These are phyloP conservation scores for Heteractis magnifica DNA, from an alignment of 92 coral and sea anemone genomes.

Conservation along the genomic window DNA sequence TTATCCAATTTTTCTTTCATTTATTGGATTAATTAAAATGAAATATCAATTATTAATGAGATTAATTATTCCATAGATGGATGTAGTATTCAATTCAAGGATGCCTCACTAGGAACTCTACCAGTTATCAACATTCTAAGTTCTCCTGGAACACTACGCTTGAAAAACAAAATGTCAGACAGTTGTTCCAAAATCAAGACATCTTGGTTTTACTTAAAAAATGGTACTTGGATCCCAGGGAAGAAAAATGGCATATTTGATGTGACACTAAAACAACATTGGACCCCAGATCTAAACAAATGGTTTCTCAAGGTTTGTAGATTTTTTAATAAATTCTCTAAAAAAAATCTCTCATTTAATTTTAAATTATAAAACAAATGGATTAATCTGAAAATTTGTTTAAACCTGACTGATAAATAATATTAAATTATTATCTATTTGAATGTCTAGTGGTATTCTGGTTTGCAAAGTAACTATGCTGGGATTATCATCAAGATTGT, in stretches of 20 bases:
- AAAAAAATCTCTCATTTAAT: neutral
- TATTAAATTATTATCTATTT: neutral
- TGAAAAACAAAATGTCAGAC: neutral
- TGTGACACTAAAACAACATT: neutral
- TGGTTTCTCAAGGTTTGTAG: neutral
- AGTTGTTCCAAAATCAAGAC: neutral
- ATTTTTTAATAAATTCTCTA: no score
- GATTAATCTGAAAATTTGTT: no score
- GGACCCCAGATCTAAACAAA: neutral
- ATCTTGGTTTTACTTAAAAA: constrained; percentile 6
- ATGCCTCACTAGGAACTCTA: neutral
- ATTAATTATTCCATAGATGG: neutral
- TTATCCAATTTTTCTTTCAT: no score
- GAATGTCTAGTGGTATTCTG: neutral
- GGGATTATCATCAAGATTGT: constrained; percentile 14
- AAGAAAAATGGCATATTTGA: neutral
- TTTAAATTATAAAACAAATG: neutral
- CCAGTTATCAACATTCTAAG: neutral
- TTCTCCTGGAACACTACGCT: neutral
- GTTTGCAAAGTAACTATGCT: neutral
- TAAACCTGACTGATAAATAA: neutral
- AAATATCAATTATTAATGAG: neutral
- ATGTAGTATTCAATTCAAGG: neutral
- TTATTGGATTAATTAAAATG: no score
- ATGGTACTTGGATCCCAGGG: neutral